Evolutionary conservation across 1,140 invertebrate species (phyloP).

Genomic region (Trissolcus basalis): DNA sequence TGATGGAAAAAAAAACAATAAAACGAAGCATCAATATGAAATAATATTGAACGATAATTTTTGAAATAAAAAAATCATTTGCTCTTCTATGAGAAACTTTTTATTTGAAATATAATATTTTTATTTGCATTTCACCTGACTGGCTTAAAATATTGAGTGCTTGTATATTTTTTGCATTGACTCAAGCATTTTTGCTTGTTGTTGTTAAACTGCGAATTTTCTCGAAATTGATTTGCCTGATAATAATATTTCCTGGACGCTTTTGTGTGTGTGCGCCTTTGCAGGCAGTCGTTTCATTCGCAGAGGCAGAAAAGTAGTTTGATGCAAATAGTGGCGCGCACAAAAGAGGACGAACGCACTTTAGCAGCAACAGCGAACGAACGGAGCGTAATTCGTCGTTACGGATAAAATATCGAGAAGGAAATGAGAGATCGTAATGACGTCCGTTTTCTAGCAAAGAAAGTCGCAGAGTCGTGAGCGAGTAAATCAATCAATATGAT

Average conservation of each 20-base stretch:
- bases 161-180: too few species aligned
- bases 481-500: constrained; percentile 61
- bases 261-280: background rate
- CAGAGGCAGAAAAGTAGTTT: constrained; percentile 1
- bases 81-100: too few species aligned
- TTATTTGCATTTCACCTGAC: too few species aligned
- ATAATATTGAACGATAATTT: too few species aligned
- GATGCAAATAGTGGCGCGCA: background rate
- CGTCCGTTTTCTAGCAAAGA: constrained; percentile 15
- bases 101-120: too few species aligned
- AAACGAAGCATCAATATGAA: too few species aligned
- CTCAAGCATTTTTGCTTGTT: constrained; percentile 1
- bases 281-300: constrained; percentile 1
- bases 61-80: too few species aligned
- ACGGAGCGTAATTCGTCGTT: constrained; percentile 42
- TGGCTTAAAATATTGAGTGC: too few species aligned
- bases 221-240: background rate
- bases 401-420: constrained; percentile 35
- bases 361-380: constrained; percentile 7
- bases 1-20: too few species aligned
- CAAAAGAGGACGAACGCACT: constrained; percentile 6
- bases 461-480: constrained; percentile 48
- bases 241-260: background rate
- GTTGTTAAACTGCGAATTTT: background rate
- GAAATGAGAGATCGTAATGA: constrained; percentile 50